phyloP scores from a whole-genome alignment of 2,113 vertebrate genomes.

The Pipra filicauda region DNA sequence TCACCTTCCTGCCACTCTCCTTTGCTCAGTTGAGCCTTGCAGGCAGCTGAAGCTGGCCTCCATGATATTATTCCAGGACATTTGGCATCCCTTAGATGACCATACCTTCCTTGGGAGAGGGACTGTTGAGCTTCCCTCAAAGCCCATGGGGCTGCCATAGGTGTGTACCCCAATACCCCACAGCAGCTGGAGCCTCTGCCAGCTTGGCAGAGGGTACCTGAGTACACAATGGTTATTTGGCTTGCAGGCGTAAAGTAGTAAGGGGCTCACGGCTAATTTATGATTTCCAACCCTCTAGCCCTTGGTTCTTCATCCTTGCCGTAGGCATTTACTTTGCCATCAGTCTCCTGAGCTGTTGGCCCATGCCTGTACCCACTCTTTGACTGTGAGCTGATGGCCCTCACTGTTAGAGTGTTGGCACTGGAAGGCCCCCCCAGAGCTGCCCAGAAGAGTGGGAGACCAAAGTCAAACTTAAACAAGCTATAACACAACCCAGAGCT shows the following conservation, averaged over 20 bases:
- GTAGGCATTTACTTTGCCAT: fast-evolving
- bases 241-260: background rate
- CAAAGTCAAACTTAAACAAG: background rate
- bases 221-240: background rate
- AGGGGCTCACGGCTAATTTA: fast-evolving
- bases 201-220: fast-evolving
- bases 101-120: background rate
- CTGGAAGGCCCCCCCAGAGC: background rate
- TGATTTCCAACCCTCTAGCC: background rate
- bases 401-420: background rate
- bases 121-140: background rate
- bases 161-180: background rate
- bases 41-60: background rate
- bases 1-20: background rate
- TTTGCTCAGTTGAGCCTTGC: background rate
- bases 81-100: background rate
- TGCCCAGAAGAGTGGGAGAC: background rate
- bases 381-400: background rate
- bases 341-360: background rate
- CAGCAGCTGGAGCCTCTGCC: background rate
- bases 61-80: background rate
- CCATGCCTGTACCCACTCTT: fast-evolving
- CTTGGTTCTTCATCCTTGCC: background rate
- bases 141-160: background rate
- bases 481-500: background rate